phyloP scores from a whole-genome alignment of 2,113 vertebrate species.

The Agapornis roseicollis region DNA sequence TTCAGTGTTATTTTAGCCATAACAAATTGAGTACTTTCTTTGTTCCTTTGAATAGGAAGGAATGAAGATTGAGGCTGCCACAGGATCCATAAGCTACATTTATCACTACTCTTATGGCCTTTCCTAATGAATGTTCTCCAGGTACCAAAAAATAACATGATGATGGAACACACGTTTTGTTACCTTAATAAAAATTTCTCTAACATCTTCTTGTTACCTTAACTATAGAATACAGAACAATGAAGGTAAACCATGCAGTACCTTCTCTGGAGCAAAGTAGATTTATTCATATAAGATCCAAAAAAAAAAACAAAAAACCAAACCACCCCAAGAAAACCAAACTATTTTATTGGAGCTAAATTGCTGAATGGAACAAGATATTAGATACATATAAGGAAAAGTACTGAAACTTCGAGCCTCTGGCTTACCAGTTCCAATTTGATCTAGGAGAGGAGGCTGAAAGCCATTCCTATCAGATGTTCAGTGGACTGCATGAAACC shows the following conservation, averaged over 20 bases:
- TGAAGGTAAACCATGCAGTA: neutral
- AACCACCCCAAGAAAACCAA: neutral
- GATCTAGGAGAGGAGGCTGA: neutral
- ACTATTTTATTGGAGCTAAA: neutral
- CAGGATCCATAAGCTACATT: conserved; percentile 48
- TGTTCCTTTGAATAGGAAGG: conserved; percentile 23
- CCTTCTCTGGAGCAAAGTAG: neutral
- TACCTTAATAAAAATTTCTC: neutral
- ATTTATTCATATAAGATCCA: neutral
- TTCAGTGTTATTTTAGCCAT: neutral
- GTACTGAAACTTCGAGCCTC: neutral
- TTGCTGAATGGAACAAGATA: neutral
- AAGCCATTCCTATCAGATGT: neutral
- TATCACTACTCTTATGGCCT: conserved; percentile 15
- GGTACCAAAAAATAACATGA: conserved; percentile 44
- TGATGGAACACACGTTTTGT: neutral
- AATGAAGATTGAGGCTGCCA: conserved; percentile 48
- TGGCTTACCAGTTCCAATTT: neutral
- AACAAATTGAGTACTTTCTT: neutral
- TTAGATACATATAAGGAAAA: neutral
- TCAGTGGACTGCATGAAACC: neutral
- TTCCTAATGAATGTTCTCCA: conserved; percentile 48
- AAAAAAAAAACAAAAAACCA: neutral
- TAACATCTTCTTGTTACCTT: neutral
- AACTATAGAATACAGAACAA: neutral